phyloP scores from a whole-genome alignment of 2,888 invertebrate genomes.

The Gastrophysa polygoni region DNA sequence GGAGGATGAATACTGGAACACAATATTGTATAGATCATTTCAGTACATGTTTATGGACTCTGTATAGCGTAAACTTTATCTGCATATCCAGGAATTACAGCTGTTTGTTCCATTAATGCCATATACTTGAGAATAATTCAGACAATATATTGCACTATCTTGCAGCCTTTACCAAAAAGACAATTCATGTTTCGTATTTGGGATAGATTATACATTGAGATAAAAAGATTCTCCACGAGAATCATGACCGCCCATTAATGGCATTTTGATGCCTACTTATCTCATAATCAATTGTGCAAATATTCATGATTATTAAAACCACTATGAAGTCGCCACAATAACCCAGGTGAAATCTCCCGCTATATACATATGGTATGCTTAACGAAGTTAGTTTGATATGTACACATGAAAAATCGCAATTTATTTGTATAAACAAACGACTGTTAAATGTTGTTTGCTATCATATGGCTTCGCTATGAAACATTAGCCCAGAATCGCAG shows the following conservation, averaged over 20 bases:
- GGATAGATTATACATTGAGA: not conserved
- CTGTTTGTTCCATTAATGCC: too few relatives aligned
- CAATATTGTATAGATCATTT: too few relatives aligned
- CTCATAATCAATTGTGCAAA: constrained; percentile 26
- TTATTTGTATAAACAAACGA: constrained; percentile 33
- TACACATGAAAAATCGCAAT: constrained; percentile 30
- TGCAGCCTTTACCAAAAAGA: not conserved
- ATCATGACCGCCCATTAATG: constrained; percentile 16
- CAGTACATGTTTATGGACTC: too few relatives aligned
- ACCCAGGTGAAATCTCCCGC: not conserved
- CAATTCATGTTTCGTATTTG: not conserved
- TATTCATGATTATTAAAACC: constrained; percentile 12
- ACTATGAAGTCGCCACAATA: not conserved
- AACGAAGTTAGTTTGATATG: constrained; percentile 21
- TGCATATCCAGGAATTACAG: too few relatives aligned
- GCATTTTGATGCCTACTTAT: constrained; percentile 18
- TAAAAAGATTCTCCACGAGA: not conserved
- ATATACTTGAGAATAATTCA: too few relatives aligned
- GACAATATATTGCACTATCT: too few relatives aligned
- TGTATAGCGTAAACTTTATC: too few relatives aligned
- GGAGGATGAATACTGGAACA: not conserved
- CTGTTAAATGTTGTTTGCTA: constrained; percentile 23
- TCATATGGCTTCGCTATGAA: constrained; percentile 4
- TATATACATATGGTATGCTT: constrained; percentile 19
- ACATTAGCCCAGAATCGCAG: not conserved